Evolutionary conservation across 2,888 invertebrate genomes (phyloP).

Genomic region (Loripinus fragilis): DNA sequence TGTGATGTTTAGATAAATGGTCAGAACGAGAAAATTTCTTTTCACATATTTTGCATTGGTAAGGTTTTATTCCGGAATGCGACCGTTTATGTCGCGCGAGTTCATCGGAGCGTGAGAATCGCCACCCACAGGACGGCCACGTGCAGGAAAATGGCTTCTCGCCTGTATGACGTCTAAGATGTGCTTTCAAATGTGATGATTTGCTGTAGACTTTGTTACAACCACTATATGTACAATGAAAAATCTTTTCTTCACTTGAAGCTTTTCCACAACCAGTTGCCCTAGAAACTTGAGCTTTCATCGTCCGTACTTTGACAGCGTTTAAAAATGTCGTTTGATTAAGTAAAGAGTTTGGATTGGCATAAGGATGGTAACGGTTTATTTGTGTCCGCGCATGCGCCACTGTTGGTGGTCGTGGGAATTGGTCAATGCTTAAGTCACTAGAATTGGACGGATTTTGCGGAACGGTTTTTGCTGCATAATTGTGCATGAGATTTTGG

Average conservation of each 20-base stretch:
- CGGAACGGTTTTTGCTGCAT: conserved; percentile 63
- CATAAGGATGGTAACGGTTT: conserved; percentile 43
- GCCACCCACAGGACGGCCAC: conserved; percentile 92
- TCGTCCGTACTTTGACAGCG: conserved; percentile 63
- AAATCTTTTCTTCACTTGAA: conserved; percentile 85
- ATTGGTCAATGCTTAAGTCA: conserved; percentile 65
- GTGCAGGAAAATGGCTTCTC: conserved; percentile 86
- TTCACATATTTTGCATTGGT: conserved; percentile 93
- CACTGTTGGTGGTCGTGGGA: conserved; percentile 59
- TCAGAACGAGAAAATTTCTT: conserved; percentile 97
- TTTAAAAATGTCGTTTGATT: conserved; percentile 65
- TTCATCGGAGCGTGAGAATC: conserved; percentile 97
- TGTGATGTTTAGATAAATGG: conserved; percentile 95
- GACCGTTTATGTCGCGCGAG: conserved; percentile 95
- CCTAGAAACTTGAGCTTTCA: conserved; percentile 58
- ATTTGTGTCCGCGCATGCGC: conserved; percentile 52
- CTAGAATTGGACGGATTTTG: conserved; percentile 36
- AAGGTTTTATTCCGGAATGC: conserved; percentile 98
- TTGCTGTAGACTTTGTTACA: conserved; percentile 99
- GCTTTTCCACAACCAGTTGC: conserved; percentile 51
- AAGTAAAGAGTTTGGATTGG: conserved; percentile 63
- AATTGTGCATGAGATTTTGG: conserved; percentile 77
- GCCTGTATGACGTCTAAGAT: conserved; percentile 96
- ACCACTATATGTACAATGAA: conserved; percentile 85
- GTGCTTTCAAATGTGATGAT: conserved; percentile 98